Evolutionary conservation across 2,797 vertebrate species (phyloP).

Genomic region (Lepilemur septentrionalis): DNA sequence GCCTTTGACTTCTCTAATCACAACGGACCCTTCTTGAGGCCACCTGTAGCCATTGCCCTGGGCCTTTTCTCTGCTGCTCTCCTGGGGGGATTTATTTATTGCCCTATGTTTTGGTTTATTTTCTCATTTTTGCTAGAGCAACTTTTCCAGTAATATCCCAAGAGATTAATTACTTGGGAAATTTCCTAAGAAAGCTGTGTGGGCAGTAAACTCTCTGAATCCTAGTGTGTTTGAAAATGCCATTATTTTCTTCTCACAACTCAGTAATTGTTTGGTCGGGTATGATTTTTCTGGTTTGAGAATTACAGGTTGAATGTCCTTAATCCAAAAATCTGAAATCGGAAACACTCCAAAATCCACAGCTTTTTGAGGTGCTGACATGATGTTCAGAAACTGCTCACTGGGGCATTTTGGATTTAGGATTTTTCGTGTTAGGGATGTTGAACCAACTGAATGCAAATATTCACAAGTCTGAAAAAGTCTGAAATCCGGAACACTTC

Average conservation of each 20-base stretch:
- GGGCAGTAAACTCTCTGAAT: background rate
- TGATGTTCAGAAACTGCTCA: too few species aligned
- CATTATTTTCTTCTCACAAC: background rate
- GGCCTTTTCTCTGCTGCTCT: background rate
- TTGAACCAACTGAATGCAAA: background rate
- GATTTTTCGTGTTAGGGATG: background rate
- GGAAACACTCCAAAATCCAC: background rate
- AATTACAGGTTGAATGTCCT: background rate
- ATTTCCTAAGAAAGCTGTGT: background rate
- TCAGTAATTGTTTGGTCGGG: background rate
- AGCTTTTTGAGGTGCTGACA: background rate
- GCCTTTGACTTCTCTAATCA: background rate
- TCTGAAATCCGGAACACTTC: background rate
- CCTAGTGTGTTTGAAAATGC: background rate
- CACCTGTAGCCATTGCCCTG: background rate
- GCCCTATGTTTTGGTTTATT: conserved; percentile 1
- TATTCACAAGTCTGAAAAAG: background rate
- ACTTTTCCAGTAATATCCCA: background rate
- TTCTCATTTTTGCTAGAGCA: background rate
- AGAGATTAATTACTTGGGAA: background rate
- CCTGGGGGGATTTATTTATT: background rate
- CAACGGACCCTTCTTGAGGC: background rate
- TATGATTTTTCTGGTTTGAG: background rate
- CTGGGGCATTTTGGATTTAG: background rate
- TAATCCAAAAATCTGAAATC: background rate